Percentiles rank a stretch among this genome's conserved stretches.
Conservation (phyloP, 2,113 vertebrate genomes). For the Hystrix brachyura region DNA sequence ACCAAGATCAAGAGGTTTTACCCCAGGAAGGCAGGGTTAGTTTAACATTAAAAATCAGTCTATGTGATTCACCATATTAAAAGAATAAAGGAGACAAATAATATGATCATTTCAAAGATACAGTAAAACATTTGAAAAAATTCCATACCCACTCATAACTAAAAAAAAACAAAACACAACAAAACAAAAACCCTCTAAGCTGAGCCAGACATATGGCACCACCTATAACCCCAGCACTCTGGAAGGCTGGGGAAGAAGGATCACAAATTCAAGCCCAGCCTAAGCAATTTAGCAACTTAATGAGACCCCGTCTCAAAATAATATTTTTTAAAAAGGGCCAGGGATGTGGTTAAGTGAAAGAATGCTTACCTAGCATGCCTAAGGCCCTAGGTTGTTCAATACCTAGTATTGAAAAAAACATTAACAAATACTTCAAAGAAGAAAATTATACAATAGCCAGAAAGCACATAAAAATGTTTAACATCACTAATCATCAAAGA, state of each 20-base stretch:
- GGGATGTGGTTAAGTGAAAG: background rate
- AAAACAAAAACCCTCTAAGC: background rate
- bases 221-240: background rate
- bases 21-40: background rate
- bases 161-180: background rate
- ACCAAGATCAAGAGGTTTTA: background rate
- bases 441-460: background rate
- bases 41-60: slow-evolving; percentile 31
- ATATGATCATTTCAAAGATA: background rate
- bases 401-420: background rate
- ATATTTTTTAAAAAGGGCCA: background rate
- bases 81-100: background rate
- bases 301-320: background rate
- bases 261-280: background rate
- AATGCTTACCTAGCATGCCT: background rate
- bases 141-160: background rate
- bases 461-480: background rate
- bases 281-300: background rate
- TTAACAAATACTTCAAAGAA: background rate
- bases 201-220: background rate
- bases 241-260: background rate
- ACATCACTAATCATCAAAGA: background rate
- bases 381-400: background rate
- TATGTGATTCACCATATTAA: background rate
- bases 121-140: slow-evolving; percentile 49